A percentile compares a stretch with the other conserved stretches of the same genome.
Conservation (phyloP, 2,797 vertebrate genomes). For the Pelochelys cantorii region DNA sequence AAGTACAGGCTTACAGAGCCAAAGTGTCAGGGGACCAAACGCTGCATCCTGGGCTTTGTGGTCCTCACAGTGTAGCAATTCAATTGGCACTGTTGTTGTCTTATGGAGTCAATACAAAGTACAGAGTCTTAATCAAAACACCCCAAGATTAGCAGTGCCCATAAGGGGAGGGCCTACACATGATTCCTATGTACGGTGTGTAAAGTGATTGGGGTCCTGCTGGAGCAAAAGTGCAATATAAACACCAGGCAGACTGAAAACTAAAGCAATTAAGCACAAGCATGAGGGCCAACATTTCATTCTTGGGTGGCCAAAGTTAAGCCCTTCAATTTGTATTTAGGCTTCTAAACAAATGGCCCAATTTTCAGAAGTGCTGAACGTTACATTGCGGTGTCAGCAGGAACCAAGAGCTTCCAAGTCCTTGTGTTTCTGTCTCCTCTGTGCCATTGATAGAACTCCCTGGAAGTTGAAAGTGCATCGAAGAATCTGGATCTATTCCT, state of each 20-base stretch:
- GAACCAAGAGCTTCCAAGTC: not conserved
- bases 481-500: not conserved
- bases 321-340: not conserved
- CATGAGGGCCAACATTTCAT: not conserved
- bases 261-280: constrained; percentile 15
- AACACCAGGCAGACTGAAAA: constrained; percentile 39
- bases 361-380: not conserved
- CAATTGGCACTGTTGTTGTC: not conserved
- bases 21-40: not conserved
- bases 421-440: not conserved
- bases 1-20: not conserved
- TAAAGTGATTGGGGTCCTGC: constrained; percentile 38
- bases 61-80: not conserved
- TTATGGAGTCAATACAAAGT: not conserved
- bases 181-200: constrained; percentile 33
- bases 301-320: not conserved
- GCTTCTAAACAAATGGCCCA: not conserved
- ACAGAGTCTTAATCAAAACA: not conserved
- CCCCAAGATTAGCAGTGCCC: no score
- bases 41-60: not conserved
- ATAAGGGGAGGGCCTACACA: not conserved
- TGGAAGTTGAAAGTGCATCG: not conserved
- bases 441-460: not conserved
- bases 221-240: constrained; percentile 25
- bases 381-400: not conserved